These are phyloP conservation scores for Corythornis cristatus DNA, from an alignment of 2,113 vertebrate genomes.

Conservation along the genomic window DNA sequence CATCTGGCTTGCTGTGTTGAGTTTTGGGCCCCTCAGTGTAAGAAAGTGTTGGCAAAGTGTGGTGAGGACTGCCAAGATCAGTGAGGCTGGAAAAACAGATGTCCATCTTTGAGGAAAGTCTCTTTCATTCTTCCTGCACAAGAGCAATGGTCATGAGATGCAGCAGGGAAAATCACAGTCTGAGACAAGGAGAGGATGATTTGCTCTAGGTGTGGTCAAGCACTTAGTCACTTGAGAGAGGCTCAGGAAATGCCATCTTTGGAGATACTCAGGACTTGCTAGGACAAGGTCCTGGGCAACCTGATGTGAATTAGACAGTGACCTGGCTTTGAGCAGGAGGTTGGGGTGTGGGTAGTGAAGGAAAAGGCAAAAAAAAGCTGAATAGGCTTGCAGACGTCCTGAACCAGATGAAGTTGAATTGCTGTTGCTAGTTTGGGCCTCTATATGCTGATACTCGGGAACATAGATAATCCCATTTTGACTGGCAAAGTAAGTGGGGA, in stretches of 20 bases:
- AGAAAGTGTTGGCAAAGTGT: background rate
- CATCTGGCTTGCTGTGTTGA: background rate
- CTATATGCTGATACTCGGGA: background rate
- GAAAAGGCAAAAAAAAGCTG: background rate
- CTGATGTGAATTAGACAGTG: background rate
- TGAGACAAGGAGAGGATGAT: background rate
- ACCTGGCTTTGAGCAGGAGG: background rate
- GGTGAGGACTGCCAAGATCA: background rate
- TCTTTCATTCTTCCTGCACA: background rate
- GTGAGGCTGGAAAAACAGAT: background rate
- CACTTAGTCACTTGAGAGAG: no score
- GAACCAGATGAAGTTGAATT: background rate
- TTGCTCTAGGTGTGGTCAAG: background rate
- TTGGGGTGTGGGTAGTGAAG: background rate
- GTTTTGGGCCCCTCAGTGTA: background rate
- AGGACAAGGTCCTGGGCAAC: background rate
- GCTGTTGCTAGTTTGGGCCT: background rate
- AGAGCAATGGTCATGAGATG: background rate
- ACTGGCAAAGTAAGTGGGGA: background rate
- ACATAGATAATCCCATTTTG: background rate
- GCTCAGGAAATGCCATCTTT: background rate
- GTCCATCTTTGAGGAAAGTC: no score
- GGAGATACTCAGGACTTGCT: background rate
- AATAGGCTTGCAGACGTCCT: background rate
- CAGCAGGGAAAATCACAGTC: background rate